phyloP scores from a whole-genome alignment of 2,888 invertebrate genomes.

The Cantharis rufa region DNA sequence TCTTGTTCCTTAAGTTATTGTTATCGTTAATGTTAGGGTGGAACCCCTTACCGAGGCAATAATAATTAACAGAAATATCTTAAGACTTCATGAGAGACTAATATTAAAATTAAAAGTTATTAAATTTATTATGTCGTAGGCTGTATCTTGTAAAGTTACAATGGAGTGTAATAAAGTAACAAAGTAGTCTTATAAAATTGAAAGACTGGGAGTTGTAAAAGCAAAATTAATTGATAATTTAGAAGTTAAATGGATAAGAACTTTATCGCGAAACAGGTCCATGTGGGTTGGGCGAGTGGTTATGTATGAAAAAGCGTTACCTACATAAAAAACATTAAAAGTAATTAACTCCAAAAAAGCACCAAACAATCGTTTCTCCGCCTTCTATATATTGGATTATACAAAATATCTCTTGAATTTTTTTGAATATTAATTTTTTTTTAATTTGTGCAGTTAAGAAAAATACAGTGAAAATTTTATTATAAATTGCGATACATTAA shows the following conservation, averaged over 20 bases:
- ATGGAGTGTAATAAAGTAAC: background rate
- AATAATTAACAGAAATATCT: constrained; percentile 26
- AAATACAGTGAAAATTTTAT: background rate
- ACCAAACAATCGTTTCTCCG: background rate
- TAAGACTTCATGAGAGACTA: constrained; percentile 11
- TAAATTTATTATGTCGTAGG: constrained; percentile 14
- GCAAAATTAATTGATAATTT: background rate
- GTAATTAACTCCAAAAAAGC: background rate
- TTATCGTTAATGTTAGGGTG: constrained; percentile 28
- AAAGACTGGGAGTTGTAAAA: background rate
- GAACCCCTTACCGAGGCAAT: constrained; percentile 20
- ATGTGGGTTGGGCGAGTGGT: background rate
- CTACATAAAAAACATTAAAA: background rate
- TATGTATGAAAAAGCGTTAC: background rate
- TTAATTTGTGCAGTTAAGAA: background rate
- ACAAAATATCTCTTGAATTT: no score
- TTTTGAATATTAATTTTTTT: background rate
- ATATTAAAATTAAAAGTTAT: constrained; percentile 7
- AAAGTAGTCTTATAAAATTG: background rate
- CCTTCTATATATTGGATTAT: background rate
- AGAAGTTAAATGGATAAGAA: background rate
- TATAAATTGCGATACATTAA: background rate
- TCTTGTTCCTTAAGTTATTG: background rate
- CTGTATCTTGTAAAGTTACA: background rate
- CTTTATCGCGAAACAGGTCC: background rate